phyloP scores from a whole-genome alignment of 2,888 invertebrate genomes.

The Nezara viridula region DNA sequence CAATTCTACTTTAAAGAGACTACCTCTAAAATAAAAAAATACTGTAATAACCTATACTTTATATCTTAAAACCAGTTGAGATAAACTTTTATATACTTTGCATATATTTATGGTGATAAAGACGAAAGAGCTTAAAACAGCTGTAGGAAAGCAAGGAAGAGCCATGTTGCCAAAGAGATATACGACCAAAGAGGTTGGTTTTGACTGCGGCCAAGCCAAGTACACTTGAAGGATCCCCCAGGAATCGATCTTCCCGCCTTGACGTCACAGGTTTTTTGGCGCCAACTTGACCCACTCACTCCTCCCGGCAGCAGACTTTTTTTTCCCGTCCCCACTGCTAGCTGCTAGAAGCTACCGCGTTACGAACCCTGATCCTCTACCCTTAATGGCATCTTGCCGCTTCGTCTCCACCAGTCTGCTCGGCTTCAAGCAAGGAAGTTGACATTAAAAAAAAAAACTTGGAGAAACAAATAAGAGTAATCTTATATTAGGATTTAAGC shows the following conservation, averaged over 20 bases:
- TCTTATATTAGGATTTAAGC: too few relatives aligned
- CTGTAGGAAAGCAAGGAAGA: too few relatives aligned
- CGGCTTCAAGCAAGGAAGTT: neutral
- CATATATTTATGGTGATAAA: too few relatives aligned
- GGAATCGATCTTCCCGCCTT: slow-evolving; percentile 48
- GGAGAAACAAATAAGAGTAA: too few relatives aligned
- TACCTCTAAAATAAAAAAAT: too few relatives aligned
- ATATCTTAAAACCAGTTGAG: too few relatives aligned
- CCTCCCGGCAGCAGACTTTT: neutral
- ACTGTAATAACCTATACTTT: too few relatives aligned
- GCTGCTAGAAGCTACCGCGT: neutral
- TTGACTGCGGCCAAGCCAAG: neutral
- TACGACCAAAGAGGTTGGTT: neutral
- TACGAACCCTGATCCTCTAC: neutral
- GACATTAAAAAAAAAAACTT: neutral
- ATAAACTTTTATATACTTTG: too few relatives aligned
- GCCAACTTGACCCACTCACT: slow-evolving; percentile 62
- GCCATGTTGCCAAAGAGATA: neutral
- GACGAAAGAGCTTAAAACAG: too few relatives aligned
- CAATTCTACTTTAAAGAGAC: too few relatives aligned
- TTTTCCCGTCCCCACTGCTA: neutral
- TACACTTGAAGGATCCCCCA: slow-evolving; percentile 20
- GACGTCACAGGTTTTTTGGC: slow-evolving; percentile 63
- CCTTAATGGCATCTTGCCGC: neutral
- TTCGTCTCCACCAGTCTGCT: neutral